Evolutionary conservation across 2,797 vertebrate species (phyloP).

Genomic region (Simalia tracyae): DNA sequence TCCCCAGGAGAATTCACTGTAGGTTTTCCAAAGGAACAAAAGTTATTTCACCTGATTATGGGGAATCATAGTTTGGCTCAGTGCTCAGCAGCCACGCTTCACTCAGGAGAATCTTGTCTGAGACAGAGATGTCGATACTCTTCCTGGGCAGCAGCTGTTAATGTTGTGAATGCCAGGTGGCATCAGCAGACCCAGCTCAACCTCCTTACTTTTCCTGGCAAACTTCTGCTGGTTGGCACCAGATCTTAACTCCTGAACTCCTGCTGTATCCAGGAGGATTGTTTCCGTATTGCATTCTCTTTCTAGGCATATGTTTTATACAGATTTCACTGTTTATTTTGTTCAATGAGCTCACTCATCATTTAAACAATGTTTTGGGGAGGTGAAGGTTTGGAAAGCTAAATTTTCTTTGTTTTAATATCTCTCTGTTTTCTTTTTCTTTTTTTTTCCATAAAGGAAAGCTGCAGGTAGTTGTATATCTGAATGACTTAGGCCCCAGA

Average conservation of each 20-base stretch:
- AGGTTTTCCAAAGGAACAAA: not conserved
- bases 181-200: not conserved
- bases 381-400: not conserved
- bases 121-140: not conserved
- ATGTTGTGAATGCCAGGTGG: not conserved
- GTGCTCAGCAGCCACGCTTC: not conserved
- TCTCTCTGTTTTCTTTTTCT: not conserved
- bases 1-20: not conserved
- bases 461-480: not conserved
- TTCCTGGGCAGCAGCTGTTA: not conserved
- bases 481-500: not conserved
- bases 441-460: not conserved
- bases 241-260: not conserved
- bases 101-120: not conserved
- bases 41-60: not conserved
- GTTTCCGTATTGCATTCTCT: not conserved
- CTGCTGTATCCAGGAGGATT: not conserved
- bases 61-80: not conserved
- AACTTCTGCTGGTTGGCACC: not conserved
- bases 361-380: conserved; percentile 16
- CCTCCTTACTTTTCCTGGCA: not conserved
- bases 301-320: not conserved
- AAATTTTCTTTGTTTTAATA: conserved; percentile 1
- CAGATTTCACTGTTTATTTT: not conserved
- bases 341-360: not conserved